Conservation (phyloP, 2,888 invertebrate species). For the Cyrtodaria siliqua region DNA sequence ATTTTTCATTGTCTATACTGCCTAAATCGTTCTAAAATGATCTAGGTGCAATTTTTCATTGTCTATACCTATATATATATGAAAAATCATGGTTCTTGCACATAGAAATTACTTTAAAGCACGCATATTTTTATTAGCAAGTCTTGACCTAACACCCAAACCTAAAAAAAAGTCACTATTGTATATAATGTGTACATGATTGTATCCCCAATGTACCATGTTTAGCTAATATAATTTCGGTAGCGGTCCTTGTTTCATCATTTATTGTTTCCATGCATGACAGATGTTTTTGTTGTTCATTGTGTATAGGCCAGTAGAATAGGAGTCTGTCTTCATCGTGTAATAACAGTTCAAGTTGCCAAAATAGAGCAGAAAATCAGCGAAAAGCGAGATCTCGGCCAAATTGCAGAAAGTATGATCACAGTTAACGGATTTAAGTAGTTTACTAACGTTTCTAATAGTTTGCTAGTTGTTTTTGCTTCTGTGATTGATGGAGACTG, state of each 20-base stretch:
- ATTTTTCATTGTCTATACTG: too few species aligned
- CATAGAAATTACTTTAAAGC: too few species aligned
- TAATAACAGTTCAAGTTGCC: slow-evolving; percentile 90
- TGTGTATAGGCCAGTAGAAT: slow-evolving; percentile 90
- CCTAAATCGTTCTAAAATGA: too few species aligned
- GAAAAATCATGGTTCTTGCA: too few species aligned
- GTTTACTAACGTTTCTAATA: not conserved
- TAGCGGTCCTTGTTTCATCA: not conserved
- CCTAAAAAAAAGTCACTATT: too few species aligned
- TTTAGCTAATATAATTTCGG: not conserved
- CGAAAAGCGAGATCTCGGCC: slow-evolving; percentile 46
- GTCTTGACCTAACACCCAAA: too few species aligned
- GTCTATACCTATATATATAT: too few species aligned
- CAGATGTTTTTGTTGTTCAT: slow-evolving; percentile 54
- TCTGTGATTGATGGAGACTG: too few species aligned
- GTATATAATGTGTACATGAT: too few species aligned
- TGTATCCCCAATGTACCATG: not conserved
- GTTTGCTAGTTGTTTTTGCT: not conserved
- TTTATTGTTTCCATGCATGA: slow-evolving; percentile 17
- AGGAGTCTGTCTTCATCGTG: slow-evolving; percentile 92
- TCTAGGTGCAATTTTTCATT: too few species aligned
- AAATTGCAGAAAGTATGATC: not conserved
- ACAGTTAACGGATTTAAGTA: slow-evolving; percentile 1
- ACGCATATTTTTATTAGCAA: too few species aligned
- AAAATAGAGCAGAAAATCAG: slow-evolving; percentile 60